These are phyloP conservation scores for Taenaris catops DNA, from an alignment of 2,888 invertebrate species.

Conservation along the genomic window DNA sequence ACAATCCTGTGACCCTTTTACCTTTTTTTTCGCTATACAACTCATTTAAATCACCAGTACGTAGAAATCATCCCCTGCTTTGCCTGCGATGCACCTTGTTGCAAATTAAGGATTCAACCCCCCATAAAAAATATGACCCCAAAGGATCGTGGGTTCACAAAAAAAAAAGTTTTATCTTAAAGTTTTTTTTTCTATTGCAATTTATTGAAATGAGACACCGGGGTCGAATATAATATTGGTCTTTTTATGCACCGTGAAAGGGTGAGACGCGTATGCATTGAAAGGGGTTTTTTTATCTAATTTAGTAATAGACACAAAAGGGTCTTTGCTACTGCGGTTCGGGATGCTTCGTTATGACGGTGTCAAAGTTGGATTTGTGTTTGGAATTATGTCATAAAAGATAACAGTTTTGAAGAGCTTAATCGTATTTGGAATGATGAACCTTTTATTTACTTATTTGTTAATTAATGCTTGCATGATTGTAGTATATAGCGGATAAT, in stretches of 20 bases:
- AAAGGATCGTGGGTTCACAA: constrained; percentile 75
- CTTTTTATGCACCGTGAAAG: constrained; percentile 44
- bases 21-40: constrained; percentile 64
- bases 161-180: constrained; percentile 71
- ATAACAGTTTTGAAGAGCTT: constrained; percentile 14
- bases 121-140: constrained; percentile 70
- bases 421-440: constrained; percentile 2
- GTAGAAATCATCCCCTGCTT: constrained; percentile 47
- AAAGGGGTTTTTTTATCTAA: constrained; percentile 38
- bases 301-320: constrained; percentile 34
- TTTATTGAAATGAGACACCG: constrained; percentile 79
- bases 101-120: constrained; percentile 76
- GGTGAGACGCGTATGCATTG: constrained; percentile 42
- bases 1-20: constrained; percentile 42
- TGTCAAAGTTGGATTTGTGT: constrained; percentile 65
- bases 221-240: constrained; percentile 74
- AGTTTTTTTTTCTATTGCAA: constrained; percentile 59
- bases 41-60: constrained; percentile 66
- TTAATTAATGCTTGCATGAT: too few species aligned
- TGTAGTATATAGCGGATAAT: too few species aligned
- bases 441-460: too few species aligned
- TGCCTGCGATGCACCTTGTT: constrained; percentile 71
- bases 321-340: constrained; percentile 63
- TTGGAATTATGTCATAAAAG: constrained; percentile 29
- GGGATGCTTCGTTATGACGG: constrained; percentile 64